Evolutionary conservation across 2,888 invertebrate species (phyloP), one percentile per base, ranked within the genome.

Genomic region (Empis stercorea): DNA sequence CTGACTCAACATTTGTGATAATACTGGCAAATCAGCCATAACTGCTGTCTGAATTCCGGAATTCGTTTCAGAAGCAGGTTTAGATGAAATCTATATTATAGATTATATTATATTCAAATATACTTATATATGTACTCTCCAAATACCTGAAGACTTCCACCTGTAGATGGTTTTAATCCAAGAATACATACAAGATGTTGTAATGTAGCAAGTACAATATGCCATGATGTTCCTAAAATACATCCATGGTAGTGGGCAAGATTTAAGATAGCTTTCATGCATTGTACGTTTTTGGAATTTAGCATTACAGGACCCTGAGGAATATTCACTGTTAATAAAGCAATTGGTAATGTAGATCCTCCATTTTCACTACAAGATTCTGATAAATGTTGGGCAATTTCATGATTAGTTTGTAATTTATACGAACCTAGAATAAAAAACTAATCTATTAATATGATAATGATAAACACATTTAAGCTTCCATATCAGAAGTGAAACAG

Each of bases 281-380:
- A 94, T 59, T 96, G 93, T 48, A 99, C 77, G 76, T 99, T 99
- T 60, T 97, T 95, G 0, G 94, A 87, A 4, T 96, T 97, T 61
- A 99, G 74, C 93, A 96, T 94, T 46, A 97, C 96, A 63, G 71
- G 71, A 1, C 71, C 71, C 52, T 70, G 70, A 64, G 70, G 70
- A 7, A 67, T 65, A 74, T 81, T 84, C 46, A 81, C 78, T 4
- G 87, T 85, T 46, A 84, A 70, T 5, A 85, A 79, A 3, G 87
- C 81, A 7, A 88, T 87, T 2, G 93, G 94, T 55, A 96, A 72
- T 17, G 95, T 91, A 1, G 95, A 94, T 20, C 97, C 97, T 51
- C 97, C 94, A 54, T 94, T 96, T 40, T 86, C 84, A 47, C 70
- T 72, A 51, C 65, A 66, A 16, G 60, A 58, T 36, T 71, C 66